These are phyloP conservation scores for Amphipoea lucens DNA, from an alignment of 2,888 invertebrate genomes.

Conservation along the genomic window DNA sequence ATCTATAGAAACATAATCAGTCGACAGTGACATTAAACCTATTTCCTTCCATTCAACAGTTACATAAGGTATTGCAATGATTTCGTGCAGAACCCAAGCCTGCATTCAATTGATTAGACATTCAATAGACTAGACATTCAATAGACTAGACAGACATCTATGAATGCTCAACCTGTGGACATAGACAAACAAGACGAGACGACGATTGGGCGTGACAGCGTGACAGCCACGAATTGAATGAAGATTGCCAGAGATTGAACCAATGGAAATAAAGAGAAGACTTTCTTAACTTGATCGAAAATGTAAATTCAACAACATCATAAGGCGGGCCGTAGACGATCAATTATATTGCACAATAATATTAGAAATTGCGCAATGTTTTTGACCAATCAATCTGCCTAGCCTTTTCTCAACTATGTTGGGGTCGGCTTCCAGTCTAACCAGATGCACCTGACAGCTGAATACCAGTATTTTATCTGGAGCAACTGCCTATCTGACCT, in stretches of 20 bases:
- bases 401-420: no score
- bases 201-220: not conserved
- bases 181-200: not conserved
- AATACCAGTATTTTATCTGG: no score
- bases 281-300: not conserved
- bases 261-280: not conserved
- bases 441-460: no score
- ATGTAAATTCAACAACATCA: not conserved
- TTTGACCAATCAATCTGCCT: no score
- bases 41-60: not conserved
- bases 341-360: not conserved
- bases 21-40: not conserved
- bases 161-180: not conserved
- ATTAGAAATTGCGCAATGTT: no score
- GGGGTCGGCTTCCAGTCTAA: no score
- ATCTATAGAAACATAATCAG: not conserved
- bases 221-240: constrained; percentile 15
- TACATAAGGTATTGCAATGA: not conserved
- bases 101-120: not conserved
- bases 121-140: not conserved
- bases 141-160: not conserved
- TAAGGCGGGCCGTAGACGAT: not conserved
- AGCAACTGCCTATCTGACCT: no score
- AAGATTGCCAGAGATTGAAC: not conserved
- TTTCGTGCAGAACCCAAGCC: not conserved